A percentile compares a stretch with the other conserved stretches of the same genome.
Conservation (phyloP, 2,888 invertebrate genomes). For the Allophyes oxyacanthae region DNA sequence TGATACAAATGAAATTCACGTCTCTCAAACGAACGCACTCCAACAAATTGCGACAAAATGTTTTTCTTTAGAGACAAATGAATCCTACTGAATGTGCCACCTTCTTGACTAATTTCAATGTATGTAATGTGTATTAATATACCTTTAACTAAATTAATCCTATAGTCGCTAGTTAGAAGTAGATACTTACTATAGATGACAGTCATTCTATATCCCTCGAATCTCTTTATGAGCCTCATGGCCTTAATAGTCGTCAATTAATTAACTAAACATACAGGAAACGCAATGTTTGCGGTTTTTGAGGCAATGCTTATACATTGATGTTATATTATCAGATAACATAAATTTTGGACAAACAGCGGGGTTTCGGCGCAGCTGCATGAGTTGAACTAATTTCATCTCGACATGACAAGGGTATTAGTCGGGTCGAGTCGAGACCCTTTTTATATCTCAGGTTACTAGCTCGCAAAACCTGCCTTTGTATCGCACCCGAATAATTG, state of each 20-base stretch:
- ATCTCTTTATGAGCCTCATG: conserved; percentile 11
- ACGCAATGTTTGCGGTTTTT: conserved; percentile 48
- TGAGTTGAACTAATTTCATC: conserved; percentile 86
- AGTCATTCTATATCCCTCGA: conserved; percentile 5
- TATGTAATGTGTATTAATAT: too few species aligned
- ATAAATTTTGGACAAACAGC: conserved; percentile 81
- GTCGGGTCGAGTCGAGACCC: conserved; percentile 80
- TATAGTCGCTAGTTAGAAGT: not conserved
- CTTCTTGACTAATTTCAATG: too few species aligned
- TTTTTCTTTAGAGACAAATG: too few species aligned
- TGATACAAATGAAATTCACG: too few species aligned
- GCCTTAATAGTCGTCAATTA: conserved; percentile 47
- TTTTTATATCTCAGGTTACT: conserved; percentile 84
- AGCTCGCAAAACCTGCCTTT: conserved; percentile 70
- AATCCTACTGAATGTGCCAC: too few species aligned
- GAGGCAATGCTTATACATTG: conserved; percentile 58
- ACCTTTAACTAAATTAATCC: too few species aligned
- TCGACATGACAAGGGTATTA: conserved; percentile 88
- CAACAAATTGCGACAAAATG: too few species aligned
- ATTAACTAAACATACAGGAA: conserved; percentile 41
- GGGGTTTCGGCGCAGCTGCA: conserved; percentile 83
- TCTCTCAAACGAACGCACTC: too few species aligned
- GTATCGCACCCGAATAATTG: conserved; percentile 65
- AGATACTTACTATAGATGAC: too few species aligned
- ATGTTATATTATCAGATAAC: conserved; percentile 76